A percentile compares a stretch with the other conserved stretches of the same genome.
These are phyloP conservation scores for Limulus polyphemus DNA, from an alignment of 2,888 invertebrate species.

Conservation along the genomic window DNA sequence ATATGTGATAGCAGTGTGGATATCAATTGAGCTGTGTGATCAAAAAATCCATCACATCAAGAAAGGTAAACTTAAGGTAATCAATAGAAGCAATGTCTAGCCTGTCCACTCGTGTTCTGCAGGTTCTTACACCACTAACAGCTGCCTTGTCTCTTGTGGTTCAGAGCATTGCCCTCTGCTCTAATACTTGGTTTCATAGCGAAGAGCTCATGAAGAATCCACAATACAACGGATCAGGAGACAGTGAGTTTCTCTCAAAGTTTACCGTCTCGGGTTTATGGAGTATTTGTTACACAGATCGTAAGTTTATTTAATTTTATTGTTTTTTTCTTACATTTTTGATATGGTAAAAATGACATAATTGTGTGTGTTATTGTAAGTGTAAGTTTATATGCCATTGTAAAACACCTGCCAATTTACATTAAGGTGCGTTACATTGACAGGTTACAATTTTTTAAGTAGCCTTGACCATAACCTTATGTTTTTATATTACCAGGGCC, in stretches of 20 bases:
- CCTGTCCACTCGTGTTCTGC: slow-evolving; percentile 15
- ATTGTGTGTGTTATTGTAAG: too few species aligned
- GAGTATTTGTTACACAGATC: slow-evolving; percentile 63
- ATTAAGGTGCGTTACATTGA: too few species aligned
- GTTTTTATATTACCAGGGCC: too few species aligned
- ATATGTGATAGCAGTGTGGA: too few species aligned
- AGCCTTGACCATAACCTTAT: too few species aligned
- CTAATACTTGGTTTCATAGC: slow-evolving; percentile 74
- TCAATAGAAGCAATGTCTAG: slow-evolving; percentile 10
- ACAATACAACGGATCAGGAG: slow-evolving; percentile 56
- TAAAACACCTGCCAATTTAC: too few species aligned
- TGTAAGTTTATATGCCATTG: too few species aligned
- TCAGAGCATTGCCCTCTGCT: slow-evolving; percentile 57
- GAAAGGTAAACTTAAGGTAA: too few species aligned
- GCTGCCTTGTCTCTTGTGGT: slow-evolving; percentile 58
- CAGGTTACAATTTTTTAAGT: too few species aligned
- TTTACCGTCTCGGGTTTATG: slow-evolving; percentile 67
- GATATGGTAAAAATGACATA: not conserved
- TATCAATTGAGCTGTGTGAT: too few species aligned
- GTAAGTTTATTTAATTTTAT: slow-evolving; percentile 45
- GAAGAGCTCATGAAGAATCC: slow-evolving; percentile 60
- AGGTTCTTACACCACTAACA: slow-evolving; percentile 41
- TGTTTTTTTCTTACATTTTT: slow-evolving; percentile 4
- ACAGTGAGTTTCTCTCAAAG: slow-evolving; percentile 52
- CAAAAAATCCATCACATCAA: too few species aligned